These are phyloP conservation scores for Psilopsiagon aurifrons DNA, from an alignment of 2,113 vertebrate species.

Conservation along the genomic window DNA sequence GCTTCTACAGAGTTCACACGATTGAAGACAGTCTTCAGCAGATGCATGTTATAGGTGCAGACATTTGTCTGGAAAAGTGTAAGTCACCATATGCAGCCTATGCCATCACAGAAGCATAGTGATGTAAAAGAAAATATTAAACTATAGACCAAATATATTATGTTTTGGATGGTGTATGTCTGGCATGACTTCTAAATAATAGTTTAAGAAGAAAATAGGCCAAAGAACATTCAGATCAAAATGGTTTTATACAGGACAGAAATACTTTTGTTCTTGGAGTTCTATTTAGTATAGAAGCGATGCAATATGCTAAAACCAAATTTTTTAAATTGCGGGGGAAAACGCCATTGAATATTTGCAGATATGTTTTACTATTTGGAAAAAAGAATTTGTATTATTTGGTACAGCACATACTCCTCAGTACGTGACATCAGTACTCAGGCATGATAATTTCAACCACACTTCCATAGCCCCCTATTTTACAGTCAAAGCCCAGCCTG, in stretches of 20 bases:
- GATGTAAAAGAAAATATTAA: neutral
- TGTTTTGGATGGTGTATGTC: neutral
- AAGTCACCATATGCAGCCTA: neutral
- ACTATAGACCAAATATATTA: neutral
- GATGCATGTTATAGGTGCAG: neutral
- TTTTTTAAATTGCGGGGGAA: neutral
- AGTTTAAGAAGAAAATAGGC: neutral
- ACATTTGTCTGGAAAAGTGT: neutral
- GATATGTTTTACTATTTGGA: neutral
- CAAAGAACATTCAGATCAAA: neutral
- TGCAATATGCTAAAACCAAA: neutral
- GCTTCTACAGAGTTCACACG: neutral
- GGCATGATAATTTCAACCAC: slow-evolving; percentile 19
- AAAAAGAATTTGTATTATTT: neutral
- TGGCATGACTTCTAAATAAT: neutral
- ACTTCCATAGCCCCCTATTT: neutral
- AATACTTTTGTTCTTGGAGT: neutral
- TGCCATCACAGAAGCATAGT: neutral
- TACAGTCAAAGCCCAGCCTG: neutral
- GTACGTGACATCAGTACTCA: neutral
- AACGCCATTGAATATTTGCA: neutral
- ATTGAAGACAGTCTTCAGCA: neutral
- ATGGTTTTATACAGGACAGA: neutral
- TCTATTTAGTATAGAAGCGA: neutral
- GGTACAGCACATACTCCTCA: neutral